Percentiles rank a stretch among this genome's conserved stretches.
phyloP scores from a whole-genome alignment of 2,113 vertebrate species.

The Microtus richardsoni region DNA sequence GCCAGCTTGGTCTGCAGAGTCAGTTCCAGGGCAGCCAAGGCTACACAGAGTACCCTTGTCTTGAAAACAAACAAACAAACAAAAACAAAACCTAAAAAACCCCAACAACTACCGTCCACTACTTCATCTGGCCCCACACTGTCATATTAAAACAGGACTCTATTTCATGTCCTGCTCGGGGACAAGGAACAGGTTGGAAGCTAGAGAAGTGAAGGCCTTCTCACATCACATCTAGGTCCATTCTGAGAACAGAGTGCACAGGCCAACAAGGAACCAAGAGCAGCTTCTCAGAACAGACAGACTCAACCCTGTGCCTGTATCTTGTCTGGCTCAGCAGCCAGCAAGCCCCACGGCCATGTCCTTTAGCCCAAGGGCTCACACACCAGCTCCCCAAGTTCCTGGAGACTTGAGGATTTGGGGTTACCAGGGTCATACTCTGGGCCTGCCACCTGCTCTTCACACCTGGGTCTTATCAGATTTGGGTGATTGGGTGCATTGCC shows the following conservation, averaged over 20 bases:
- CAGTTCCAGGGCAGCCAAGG: neutral
- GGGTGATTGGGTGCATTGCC: neutral
- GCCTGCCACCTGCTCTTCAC: neutral
- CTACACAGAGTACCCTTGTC: neutral
- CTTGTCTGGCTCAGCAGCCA: neutral
- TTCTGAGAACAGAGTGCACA: constrained; percentile 54
- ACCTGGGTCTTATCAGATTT: constrained; percentile 58
- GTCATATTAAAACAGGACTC: neutral
- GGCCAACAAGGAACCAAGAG: neutral
- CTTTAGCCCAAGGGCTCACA: neutral
- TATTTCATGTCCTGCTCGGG: neutral
- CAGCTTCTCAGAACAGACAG: constrained; percentile 41
- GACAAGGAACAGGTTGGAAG: neutral
- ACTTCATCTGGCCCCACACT: neutral
- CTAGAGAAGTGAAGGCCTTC: neutral
- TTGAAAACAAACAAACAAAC: neutral
- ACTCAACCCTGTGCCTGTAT: too few species aligned
- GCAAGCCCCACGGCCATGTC: constrained; percentile 11
- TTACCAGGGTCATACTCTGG: constrained; percentile 18
- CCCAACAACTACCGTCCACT: neutral
- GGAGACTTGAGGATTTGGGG: constrained; percentile 9
- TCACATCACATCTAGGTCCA: neutral
- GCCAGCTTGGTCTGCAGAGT: neutral
- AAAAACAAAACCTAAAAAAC: too few species aligned
- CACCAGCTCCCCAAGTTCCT: constrained; percentile 41